Conservation (phyloP, 1,140 invertebrate species). For the Aphaenogaster rudis region DNA sequence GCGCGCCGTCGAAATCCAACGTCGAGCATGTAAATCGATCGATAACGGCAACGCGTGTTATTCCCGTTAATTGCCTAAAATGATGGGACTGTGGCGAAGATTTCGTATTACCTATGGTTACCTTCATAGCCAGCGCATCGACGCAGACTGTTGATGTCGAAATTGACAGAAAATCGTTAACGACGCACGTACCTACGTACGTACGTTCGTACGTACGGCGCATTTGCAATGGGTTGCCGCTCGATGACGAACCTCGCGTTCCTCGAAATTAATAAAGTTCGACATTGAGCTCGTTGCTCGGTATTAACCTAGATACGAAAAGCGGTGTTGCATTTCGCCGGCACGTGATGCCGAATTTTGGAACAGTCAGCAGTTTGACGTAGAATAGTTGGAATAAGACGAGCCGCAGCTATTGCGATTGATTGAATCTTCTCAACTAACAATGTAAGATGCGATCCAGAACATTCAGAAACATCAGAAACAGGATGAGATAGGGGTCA, state of each 20-base stretch:
- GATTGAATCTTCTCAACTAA: slow-evolving; percentile 29
- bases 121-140: not conserved
- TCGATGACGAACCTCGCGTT: slow-evolving; percentile 62
- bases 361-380: slow-evolving; percentile 18
- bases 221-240: slow-evolving; percentile 14
- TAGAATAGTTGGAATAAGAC: slow-evolving; percentile 41
- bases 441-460: not conserved
- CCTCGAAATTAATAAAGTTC: slow-evolving; percentile 76
- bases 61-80: slow-evolving; percentile 36
- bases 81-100: slow-evolving; percentile 2
- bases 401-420: not conserved
- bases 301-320: slow-evolving; percentile 54
- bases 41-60: not conserved
- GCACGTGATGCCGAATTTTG: slow-evolving; percentile 3
- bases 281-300: slow-evolving; percentile 42
- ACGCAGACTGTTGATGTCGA: slow-evolving; percentile 8
- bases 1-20: slow-evolving; percentile 11
- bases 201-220: slow-evolving; percentile 15
- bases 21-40: slow-evolving; percentile 14
- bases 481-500: not conserved
- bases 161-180: slow-evolving; percentile 82
- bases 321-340: slow-evolving; percentile 31
- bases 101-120: not conserved
- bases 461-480: not conserved
- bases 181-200: slow-evolving; percentile 2